phyloP scores from a whole-genome alignment of 2,888 invertebrate species.

The Drosophila melanosoma region DNA sequence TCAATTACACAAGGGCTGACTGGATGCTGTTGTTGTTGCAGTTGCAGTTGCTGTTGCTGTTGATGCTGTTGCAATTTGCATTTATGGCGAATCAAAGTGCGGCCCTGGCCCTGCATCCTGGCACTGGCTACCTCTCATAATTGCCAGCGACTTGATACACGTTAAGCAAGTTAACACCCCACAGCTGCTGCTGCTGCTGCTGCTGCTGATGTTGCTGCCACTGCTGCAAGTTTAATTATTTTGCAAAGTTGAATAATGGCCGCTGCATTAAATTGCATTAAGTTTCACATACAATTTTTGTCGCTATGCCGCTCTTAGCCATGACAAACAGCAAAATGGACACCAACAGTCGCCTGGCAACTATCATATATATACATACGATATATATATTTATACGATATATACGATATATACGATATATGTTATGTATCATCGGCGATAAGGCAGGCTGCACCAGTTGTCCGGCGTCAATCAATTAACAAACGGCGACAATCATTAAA shows the following conservation, averaged over 20 bases:
- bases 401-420: slow-evolving; percentile 3
- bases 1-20: slow-evolving; percentile 71
- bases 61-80: slow-evolving; percentile 63
- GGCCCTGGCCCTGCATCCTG: slow-evolving; percentile 47
- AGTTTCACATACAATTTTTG: slow-evolving; percentile 66
- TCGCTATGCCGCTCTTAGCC: slow-evolving; percentile 45
- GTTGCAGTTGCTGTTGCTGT: slow-evolving; percentile 31
- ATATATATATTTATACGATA: too few species aligned
- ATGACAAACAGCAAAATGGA: slow-evolving; percentile 66
- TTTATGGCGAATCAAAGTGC: slow-evolving; percentile 76
- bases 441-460: slow-evolving; percentile 48
- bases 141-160: slow-evolving; percentile 74
- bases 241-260: slow-evolving; percentile 74
- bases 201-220: slow-evolving; percentile 19
- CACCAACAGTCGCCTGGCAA: slow-evolving; percentile 38
- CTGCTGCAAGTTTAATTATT: slow-evolving; percentile 60
- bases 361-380: background rate
- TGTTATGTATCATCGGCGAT: slow-evolving; percentile 26
- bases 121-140: slow-evolving; percentile 57
- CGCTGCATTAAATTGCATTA: slow-evolving; percentile 69
- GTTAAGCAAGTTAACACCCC: slow-evolving; percentile 79
- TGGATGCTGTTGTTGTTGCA: slow-evolving; percentile 33
- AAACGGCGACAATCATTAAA: slow-evolving; percentile 25
- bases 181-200: slow-evolving; percentile 55
- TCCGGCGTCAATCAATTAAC: slow-evolving; percentile 70